Evolutionary conservation across 2,888 invertebrate species (phyloP).

Genomic region (Drosophila percnosoma): DNA sequence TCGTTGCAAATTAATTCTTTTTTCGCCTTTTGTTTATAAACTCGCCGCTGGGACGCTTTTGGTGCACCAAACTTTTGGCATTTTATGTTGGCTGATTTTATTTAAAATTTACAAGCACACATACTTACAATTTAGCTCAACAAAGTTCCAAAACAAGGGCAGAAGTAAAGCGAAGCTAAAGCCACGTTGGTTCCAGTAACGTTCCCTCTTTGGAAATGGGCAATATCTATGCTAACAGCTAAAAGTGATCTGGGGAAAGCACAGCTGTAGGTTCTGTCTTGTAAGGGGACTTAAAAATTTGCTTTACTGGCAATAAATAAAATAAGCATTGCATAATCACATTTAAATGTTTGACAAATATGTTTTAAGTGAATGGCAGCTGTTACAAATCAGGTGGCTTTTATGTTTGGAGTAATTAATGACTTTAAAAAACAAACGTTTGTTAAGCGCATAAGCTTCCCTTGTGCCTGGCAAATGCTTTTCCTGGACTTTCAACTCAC

Average conservation of each 20-base stretch:
- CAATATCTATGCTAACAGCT: not conserved
- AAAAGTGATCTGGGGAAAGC: not conserved
- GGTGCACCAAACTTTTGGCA: slow-evolving; percentile 56
- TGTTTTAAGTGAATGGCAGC: not conserved
- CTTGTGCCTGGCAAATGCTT: not conserved
- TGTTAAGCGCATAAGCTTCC: not conserved
- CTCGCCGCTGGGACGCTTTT: slow-evolving; percentile 63
- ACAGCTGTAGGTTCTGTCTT: not conserved
- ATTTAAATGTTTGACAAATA: not conserved
- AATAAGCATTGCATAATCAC: not conserved
- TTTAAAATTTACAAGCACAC: slow-evolving; percentile 58
- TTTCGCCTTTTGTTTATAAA: slow-evolving; percentile 54
- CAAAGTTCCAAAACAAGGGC: slow-evolving; percentile 17
- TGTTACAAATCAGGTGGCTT: not conserved
- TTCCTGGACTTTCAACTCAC: no score
- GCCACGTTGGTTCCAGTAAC: not conserved
- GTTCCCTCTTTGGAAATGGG: not conserved
- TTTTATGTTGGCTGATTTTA: slow-evolving; percentile 63
- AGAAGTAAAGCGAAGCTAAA: not conserved
- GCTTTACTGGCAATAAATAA: not conserved
- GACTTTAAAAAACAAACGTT: not conserved
- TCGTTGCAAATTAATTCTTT: slow-evolving; percentile 68
- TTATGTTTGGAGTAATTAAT: not conserved
- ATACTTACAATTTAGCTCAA: slow-evolving; percentile 43
- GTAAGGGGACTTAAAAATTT: not conserved